Conservation (phyloP, 2,888 invertebrate genomes). For the Chalcis sispes region DNA sequence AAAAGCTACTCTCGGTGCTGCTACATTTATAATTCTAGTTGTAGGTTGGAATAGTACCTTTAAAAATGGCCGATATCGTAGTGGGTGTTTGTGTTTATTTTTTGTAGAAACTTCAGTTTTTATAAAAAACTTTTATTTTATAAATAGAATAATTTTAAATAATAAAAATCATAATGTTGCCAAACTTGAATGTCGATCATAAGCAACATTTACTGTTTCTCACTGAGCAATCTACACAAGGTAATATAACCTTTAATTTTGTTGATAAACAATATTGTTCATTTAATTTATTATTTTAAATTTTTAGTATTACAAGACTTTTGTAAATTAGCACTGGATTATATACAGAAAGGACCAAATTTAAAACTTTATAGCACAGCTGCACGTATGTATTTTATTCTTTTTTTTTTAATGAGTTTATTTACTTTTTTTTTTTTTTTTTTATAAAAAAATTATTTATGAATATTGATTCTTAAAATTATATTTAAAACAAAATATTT, state of each 20-base stretch:
- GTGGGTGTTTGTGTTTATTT: slow-evolving; percentile 29
- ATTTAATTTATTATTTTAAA: slow-evolving; percentile 52
- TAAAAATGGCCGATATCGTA: slow-evolving; percentile 17
- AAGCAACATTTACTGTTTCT: slow-evolving; percentile 79
- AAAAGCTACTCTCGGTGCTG: not conserved
- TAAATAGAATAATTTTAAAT: not conserved
- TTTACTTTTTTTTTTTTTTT: not conserved
- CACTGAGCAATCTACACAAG: slow-evolving; percentile 77
- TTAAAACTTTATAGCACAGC: slow-evolving; percentile 80
- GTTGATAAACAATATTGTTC: slow-evolving; percentile 15
- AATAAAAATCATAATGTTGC: slow-evolving; percentile 56
- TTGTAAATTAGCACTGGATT: slow-evolving; percentile 83
- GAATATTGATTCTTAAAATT: not conserved
- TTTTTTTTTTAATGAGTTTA: too few species aligned
- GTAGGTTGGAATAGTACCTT: not conserved
- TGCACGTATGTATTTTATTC: slow-evolving; percentile 78
- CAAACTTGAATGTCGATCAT: slow-evolving; percentile 78
- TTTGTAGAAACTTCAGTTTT: not conserved
- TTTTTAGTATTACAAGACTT: slow-evolving; percentile 82
- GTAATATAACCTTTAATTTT: slow-evolving; percentile 67
- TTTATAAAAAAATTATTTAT: not conserved
- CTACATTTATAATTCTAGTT: too few species aligned
- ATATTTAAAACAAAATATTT: slow-evolving; percentile 6
- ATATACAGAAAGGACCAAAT: slow-evolving; percentile 82
- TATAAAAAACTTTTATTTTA: not conserved